Evolutionary conservation across 2,888 invertebrate species (phyloP).

Genomic region (Octodonta nipae): DNA sequence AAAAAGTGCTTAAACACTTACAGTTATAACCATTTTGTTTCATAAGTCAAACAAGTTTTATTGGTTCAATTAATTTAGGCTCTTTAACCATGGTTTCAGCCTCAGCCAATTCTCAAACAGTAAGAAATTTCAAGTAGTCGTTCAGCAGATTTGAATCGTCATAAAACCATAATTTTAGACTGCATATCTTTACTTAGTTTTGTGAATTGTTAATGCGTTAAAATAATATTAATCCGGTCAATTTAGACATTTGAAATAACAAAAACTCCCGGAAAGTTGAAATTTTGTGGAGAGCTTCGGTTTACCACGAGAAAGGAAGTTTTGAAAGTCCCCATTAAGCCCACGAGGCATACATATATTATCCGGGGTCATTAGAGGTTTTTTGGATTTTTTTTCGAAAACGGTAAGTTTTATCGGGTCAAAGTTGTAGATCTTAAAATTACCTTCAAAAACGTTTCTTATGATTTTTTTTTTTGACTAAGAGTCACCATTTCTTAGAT

Average conservation of each 20-base stretch:
- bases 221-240: constrained; percentile 1
- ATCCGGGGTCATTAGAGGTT: not conserved
- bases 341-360: not conserved
- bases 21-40: no score
- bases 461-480: no score
- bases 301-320: not conserved
- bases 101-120: no score
- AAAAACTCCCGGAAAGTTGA: not conserved
- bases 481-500: not conserved
- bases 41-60: no score
- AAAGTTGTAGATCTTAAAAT: not conserved
- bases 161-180: no score
- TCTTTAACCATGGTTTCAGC: no score
- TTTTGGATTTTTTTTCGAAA: not conserved
- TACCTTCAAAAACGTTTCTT: not conserved
- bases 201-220: no score
- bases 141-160: no score
- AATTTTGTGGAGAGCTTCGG: not conserved
- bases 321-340: not conserved
- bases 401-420: not conserved
- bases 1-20: no score
- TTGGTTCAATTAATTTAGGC: no score
- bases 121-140: no score
- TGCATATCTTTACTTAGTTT: no score
- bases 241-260: not conserved